Conservation (phyloP, 2,888 invertebrate species). For the Ornithoptera priamus region DNA sequence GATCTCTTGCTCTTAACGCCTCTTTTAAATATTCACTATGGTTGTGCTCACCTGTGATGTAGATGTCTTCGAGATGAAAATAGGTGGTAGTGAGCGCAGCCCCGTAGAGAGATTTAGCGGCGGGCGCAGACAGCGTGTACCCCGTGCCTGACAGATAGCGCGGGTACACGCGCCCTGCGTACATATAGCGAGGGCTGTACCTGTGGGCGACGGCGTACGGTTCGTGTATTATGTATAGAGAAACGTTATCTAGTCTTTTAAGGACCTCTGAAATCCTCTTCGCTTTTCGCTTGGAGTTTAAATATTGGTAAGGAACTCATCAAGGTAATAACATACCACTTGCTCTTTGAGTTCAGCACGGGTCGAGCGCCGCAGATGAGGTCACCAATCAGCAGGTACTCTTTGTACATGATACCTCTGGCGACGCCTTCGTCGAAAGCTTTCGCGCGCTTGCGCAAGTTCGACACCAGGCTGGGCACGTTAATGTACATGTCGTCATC, state of each 20-base stretch:
- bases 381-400: slow-evolving; percentile 84
- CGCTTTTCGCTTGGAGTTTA: too few species aligned
- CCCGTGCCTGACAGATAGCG: slow-evolving; percentile 91
- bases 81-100: slow-evolving; percentile 84
- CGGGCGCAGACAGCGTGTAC: slow-evolving; percentile 86
- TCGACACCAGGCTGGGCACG: slow-evolving; percentile 82
- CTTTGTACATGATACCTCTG: slow-evolving; percentile 43
- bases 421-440: slow-evolving; percentile 43
- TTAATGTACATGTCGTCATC: slow-evolving; percentile 94
- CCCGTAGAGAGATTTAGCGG: slow-evolving; percentile 82
- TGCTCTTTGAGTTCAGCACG: slow-evolving; percentile 85
- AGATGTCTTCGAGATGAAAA: slow-evolving; percentile 89
- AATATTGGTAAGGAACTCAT: too few species aligned
- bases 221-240: neutral
- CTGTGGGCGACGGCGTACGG: slow-evolving; percentile 50
- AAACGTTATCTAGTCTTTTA: too few species aligned
- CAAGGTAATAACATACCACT: slow-evolving; percentile 80
- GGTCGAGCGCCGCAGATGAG: slow-evolving; percentile 90
- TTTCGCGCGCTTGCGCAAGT: slow-evolving; percentile 58
- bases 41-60: slow-evolving; percentile 82
- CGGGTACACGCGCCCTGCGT: slow-evolving; percentile 85
- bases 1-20: too few species aligned
- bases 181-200: slow-evolving; percentile 91
- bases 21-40: neutral
- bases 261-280: too few species aligned